phyloP scores from a whole-genome alignment of 2,888 invertebrate genomes.

The Protodeltote pygarga region DNA sequence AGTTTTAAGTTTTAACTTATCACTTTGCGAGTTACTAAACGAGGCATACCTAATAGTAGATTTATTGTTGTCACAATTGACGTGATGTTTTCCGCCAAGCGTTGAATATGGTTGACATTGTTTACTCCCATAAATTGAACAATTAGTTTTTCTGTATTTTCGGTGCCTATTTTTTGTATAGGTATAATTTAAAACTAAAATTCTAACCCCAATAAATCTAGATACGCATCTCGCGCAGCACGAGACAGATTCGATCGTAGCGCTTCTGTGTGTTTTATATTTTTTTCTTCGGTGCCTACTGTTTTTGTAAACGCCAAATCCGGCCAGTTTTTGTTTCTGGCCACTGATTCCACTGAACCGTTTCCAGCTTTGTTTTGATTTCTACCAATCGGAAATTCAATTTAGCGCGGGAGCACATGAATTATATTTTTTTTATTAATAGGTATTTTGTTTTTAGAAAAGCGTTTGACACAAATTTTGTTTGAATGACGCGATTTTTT shows the following conservation, averaged over 20 bases:
- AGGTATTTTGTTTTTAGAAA: slow-evolving; percentile 14
- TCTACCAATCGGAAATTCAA: slow-evolving; percentile 55
- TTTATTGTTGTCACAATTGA: no score
- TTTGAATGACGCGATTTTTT: slow-evolving; percentile 13
- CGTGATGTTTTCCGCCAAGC: no score
- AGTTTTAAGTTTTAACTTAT: no score
- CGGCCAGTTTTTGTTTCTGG: slow-evolving; percentile 66
- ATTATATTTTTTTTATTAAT: slow-evolving; percentile 18
- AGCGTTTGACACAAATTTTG: slow-evolving; percentile 30
- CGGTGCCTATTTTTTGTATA: no score
- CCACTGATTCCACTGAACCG: slow-evolving; percentile 69
- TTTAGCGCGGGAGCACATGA: slow-evolving; percentile 43
- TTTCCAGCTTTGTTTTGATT: slow-evolving; percentile 51
- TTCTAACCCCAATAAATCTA: slow-evolving; percentile 5
- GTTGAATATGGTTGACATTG: no score
- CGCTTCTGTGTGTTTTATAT: slow-evolving; percentile 50
- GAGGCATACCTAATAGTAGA: no score
- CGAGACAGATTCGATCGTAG: slow-evolving; percentile 19
- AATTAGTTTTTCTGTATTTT: no score
- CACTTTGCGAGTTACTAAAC: no score
- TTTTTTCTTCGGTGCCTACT: slow-evolving; percentile 47
- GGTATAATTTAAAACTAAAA: no score
- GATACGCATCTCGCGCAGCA: background rate
- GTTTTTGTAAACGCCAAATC: slow-evolving; percentile 66
- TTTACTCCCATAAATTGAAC: no score